Conservation (phyloP, 2,888 invertebrate genomes). For the Disparrhopalites patrizii region DNA sequence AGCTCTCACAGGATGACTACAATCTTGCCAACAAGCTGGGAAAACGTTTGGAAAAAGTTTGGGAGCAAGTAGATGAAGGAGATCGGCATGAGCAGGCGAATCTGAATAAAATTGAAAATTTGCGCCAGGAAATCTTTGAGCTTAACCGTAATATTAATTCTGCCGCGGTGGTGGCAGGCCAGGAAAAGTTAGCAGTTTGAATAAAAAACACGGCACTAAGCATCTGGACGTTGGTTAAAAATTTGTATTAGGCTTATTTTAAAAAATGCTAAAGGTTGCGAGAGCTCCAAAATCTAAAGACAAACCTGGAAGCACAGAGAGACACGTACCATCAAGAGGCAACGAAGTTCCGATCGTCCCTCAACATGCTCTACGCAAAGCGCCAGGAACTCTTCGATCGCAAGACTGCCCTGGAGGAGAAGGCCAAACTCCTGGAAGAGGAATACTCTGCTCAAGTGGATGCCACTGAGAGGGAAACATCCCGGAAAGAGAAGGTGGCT, state of each 20-base stretch:
- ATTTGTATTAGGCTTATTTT: no score
- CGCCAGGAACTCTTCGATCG: constrained; percentile 23
- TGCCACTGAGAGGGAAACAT: constrained; percentile 35
- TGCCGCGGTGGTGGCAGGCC: constrained; percentile 39
- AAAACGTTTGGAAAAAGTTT: constrained; percentile 35
- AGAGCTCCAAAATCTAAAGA: constrained; percentile 37
- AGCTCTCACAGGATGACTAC: constrained; percentile 43
- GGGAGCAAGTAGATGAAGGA: constrained; percentile 40
- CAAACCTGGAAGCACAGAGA: constrained; percentile 34
- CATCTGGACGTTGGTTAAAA: not conserved
- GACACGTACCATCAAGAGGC: constrained; percentile 33
- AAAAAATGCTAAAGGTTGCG: constrained; percentile 31
- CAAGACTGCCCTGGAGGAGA: constrained; percentile 30
- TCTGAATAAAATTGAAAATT: constrained; percentile 32
- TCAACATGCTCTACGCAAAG: constrained; percentile 23
- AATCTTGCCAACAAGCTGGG: constrained; percentile 34
- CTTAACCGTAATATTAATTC: constrained; percentile 37
- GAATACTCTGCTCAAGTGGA: constrained; percentile 40
- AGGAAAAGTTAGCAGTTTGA: constrained; percentile 33
- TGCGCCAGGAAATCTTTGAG: constrained; percentile 39
- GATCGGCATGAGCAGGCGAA: constrained; percentile 12
- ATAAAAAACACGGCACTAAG: no score
- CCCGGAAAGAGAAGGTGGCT: constrained; percentile 34
- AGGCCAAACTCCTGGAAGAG: constrained; percentile 30
- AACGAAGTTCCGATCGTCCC: constrained; percentile 30